These are phyloP conservation scores for Tetragonisca angustula DNA, from an alignment of 2,888 invertebrate genomes.

Conservation along the genomic window DNA sequence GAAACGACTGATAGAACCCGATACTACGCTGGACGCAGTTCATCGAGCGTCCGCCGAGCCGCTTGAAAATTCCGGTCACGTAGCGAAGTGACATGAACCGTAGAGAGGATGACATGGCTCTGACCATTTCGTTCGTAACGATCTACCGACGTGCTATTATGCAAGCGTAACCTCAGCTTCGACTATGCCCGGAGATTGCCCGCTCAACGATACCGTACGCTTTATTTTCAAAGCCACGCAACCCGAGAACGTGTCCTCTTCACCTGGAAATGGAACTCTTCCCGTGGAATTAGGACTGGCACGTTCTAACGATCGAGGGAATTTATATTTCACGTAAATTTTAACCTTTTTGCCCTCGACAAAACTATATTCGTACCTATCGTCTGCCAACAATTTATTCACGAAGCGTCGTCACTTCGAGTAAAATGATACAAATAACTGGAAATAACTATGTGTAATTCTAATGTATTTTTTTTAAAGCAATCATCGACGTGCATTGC, in stretches of 20 bases:
- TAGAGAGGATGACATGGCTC: slow-evolving; percentile 63
- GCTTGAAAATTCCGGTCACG: slow-evolving; percentile 71
- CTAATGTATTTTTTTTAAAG: too few relatives aligned
- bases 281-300: background rate
- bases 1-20: slow-evolving; percentile 51
- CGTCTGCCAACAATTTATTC: too few relatives aligned
- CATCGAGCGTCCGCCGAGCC: slow-evolving; percentile 23
- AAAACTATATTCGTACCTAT: too few relatives aligned
- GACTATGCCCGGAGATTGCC: slow-evolving; percentile 57
- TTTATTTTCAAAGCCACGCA: slow-evolving; percentile 26
- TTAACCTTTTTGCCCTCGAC: slow-evolving; percentile 11
- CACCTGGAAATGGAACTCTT: background rate
- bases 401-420: slow-evolving; percentile 21
- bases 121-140: slow-evolving; percentile 65
- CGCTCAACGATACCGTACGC: slow-evolving; percentile 23
- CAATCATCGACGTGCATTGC: too few relatives aligned
- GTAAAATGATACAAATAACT: too few relatives aligned
- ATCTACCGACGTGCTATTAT: slow-evolving; percentile 63
- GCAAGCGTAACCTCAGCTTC: slow-evolving; percentile 65
- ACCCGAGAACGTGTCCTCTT: slow-evolving; percentile 22
- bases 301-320: slow-evolving; percentile 24
- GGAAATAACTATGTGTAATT: too few relatives aligned
- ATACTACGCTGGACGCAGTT: slow-evolving; percentile 36
- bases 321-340: slow-evolving; percentile 35
- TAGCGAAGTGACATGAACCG: slow-evolving; percentile 72